Conservation (phyloP, 1,140 invertebrate species). For the Ceratina japonica region DNA sequence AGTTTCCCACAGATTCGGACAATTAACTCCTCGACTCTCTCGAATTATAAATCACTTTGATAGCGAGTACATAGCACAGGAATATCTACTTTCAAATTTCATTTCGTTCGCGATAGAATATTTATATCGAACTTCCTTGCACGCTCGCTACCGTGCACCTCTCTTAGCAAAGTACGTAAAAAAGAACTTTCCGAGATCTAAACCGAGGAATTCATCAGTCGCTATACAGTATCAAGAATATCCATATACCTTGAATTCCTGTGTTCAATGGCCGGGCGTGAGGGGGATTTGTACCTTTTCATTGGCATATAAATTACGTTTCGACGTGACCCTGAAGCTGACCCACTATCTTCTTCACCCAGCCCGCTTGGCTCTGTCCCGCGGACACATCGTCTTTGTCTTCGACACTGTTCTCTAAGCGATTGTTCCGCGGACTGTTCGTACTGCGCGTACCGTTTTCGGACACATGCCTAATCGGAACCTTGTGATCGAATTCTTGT, state of each 20-base stretch:
- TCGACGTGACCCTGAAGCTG: conserved; percentile 75
- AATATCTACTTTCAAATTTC: no score
- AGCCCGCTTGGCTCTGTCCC: conserved; percentile 77
- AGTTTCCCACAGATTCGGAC: conserved; percentile 6
- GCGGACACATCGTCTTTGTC: conserved; percentile 73
- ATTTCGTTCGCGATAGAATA: no score
- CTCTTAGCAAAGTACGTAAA: no score
- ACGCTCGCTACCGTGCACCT: no score
- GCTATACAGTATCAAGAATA: conserved; percentile 14
- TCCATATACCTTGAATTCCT: conserved; percentile 25
- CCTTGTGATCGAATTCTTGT: conserved; percentile 10
- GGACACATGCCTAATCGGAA: background rate
- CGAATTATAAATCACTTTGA: background rate
- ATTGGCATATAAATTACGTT: conserved; percentile 56
- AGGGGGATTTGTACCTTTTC: conserved; percentile 34
- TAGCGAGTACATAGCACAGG: no score
- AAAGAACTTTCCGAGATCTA: background rate
- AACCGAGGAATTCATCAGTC: background rate
- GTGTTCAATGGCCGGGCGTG: background rate
- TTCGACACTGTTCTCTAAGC: conserved; percentile 24
- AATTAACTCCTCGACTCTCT: conserved; percentile 20
- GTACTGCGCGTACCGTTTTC: background rate
- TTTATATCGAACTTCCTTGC: no score
- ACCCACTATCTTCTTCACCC: conserved; percentile 77
- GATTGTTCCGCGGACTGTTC: conserved; percentile 9